phyloP scores from a whole-genome alignment of 2,888 invertebrate genomes.

The Pediacus dermestoides region DNA sequence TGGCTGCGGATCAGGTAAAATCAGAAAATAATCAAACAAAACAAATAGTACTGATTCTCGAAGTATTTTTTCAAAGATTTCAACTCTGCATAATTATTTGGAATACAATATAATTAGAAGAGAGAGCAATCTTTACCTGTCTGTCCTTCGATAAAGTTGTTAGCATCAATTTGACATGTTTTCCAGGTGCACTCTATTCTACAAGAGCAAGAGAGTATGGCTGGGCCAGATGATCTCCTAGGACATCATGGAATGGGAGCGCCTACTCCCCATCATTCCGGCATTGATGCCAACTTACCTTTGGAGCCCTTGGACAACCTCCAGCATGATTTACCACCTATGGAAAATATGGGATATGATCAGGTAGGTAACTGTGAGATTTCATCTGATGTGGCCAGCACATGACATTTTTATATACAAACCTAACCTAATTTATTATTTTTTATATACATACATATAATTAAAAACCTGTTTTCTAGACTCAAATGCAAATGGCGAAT shows the following conservation, averaged over 20 bases:
- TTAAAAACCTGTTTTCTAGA: slow-evolving; percentile 21
- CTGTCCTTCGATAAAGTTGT: too few relatives aligned
- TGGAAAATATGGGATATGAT: slow-evolving; percentile 63
- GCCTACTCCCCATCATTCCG: slow-evolving; percentile 39
- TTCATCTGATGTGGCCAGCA: too few relatives aligned
- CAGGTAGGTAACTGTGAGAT: slow-evolving; percentile 47
- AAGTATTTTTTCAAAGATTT: not conserved
- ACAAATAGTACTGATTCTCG: not conserved
- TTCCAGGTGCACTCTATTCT: slow-evolving; percentile 44
- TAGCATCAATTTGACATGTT: slow-evolving; percentile 1
- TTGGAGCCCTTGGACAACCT: slow-evolving; percentile 36
- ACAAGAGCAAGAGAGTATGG: slow-evolving; percentile 45
- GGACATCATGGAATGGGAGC: slow-evolving; percentile 36
- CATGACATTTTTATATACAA: not conserved
- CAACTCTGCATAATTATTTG: not conserved
- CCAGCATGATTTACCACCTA: slow-evolving; percentile 47
- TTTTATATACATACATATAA: slow-evolving; percentile 2
- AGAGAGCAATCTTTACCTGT: too few relatives aligned
- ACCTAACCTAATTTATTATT: not conserved
- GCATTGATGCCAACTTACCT: slow-evolving; percentile 34
- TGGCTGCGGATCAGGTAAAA: slow-evolving; percentile 58
- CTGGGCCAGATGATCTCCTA: slow-evolving; percentile 40
- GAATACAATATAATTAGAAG: too few relatives aligned
- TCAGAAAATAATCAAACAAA: not conserved
- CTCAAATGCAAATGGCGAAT: slow-evolving; percentile 59